Evolutionary conservation across 2,113 vertebrate species (phyloP).

Genomic region (Tachysurus vachellii): DNA sequence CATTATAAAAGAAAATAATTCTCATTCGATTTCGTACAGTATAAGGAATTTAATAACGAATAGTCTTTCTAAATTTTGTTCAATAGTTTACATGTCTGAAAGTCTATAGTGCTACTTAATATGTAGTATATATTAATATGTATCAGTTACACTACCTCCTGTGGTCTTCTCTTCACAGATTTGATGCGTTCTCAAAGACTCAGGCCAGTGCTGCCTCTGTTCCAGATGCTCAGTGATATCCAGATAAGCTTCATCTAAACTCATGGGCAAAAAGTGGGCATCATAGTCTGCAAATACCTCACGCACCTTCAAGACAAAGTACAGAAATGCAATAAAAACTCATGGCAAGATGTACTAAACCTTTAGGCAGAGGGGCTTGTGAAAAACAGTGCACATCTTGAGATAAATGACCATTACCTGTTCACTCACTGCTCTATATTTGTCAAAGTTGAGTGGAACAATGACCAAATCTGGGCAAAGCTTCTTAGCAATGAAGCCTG

Average conservation of each 20-base stretch:
- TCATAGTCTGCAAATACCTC: conserved; percentile 91
- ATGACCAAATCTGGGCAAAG: conserved; percentile 90
- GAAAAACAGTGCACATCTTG: neutral
- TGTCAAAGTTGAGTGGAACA: conserved; percentile 88
- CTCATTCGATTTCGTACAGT: neutral
- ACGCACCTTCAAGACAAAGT: conserved; percentile 75
- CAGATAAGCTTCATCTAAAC: conserved; percentile 96
- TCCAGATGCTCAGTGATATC: conserved; percentile 91
- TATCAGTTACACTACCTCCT: conserved; percentile 47
- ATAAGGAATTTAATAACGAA: neutral
- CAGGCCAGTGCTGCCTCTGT: conserved; percentile 83
- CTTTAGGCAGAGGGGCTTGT: neutral
- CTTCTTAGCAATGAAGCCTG: conserved; percentile 96
- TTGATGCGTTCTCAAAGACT: conserved; percentile 77
- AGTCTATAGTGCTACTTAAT: neutral
- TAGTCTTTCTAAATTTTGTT: neutral
- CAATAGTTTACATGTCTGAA: neutral
- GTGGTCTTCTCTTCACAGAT: conserved; percentile 49
- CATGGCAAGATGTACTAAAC: neutral
- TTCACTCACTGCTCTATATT: conserved; percentile 86
- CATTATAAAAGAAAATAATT: neutral
- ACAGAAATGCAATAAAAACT: neutral
- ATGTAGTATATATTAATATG: neutral
- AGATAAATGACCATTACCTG: conserved; percentile 76
- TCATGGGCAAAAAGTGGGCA: conserved; percentile 86